Evolutionary conservation across 2,797 vertebrate genomes (phyloP), one percentile per base, ranked within the genome.

Genomic region (Protosalanx chinensis): DNA sequence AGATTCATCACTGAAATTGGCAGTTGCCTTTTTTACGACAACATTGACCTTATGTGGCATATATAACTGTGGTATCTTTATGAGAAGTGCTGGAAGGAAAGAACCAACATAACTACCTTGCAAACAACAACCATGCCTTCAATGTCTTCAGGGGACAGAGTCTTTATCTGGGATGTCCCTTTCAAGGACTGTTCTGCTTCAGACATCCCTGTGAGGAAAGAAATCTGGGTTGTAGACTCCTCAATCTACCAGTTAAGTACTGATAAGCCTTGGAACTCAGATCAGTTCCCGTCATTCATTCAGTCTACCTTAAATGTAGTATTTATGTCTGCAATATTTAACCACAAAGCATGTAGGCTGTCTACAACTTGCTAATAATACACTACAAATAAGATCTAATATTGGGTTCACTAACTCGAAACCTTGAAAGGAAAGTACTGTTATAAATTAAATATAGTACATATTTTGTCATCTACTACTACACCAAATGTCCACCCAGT

Each of bases 141-240:
- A 65, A 97, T 95, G 87, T 99, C 98, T 74, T 98, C 96, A 27
- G 95, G 85, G 63, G 90, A 93, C 53, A 99, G 94, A 80, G 95
- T 92, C 91, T 98, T 99, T 90, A 99, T 98, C 91, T 99, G 98
- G 69, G 97, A 98, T 2, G 97, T 98, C 77, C 98, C 97, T 92
- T 98, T 99, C 83, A 99, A 92, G 79, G 95, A 93, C 88, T 98
- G 97, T 85, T 99, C 98, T 0, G 97, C 97, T 90, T 98, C 96
- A 70, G 97, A 99, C 93, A 98, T 97, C 82, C 98, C 98, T 99
- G 70, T 29, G 68, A 7, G 30, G 80, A 56, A 79, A 68, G 20
- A 35, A 46, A 63, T 62, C 32, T 1, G 27, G 51, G 71, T 76
- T 82, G 71, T 63, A 76, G 68, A 20, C 8, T 16, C 51, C 64